These are phyloP conservation scores for Paragorgia papillata DNA, from an alignment of 92 coral and sea anemone genomes.

Conservation along the genomic window DNA sequence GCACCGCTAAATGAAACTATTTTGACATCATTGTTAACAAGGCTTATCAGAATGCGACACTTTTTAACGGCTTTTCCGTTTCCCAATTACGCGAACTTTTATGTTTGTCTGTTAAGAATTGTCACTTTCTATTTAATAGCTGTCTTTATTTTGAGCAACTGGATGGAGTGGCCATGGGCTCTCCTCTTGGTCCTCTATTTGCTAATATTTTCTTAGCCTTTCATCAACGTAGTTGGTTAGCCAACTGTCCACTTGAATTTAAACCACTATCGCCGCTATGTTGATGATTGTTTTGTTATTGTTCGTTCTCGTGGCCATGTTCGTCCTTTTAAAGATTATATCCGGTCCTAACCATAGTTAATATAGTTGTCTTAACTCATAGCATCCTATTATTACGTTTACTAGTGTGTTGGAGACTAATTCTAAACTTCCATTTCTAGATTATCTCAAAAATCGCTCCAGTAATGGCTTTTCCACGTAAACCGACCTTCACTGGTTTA, in stretches of 20 bases:
- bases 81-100: background rate
- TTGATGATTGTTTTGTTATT: constrained; percentile 4
- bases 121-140: constrained; percentile 13
- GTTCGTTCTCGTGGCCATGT: background rate
- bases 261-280: background rate
- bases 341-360: too few species aligned
- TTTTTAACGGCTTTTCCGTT: constrained; percentile 1
- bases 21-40: constrained; percentile 13
- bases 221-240: background rate
- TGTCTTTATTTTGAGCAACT: background rate
- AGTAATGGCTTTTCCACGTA: constrained; percentile 1
- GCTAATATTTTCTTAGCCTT: constrained; percentile 1
- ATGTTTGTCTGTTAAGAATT: background rate
- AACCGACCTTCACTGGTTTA: constrained; percentile 8
- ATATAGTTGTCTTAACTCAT: background rate
- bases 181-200: constrained; percentile 6
- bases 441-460: background rate
- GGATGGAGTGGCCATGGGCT: constrained; percentile 38
- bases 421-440: background rate
- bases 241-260: constrained; percentile 2
- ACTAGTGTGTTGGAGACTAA: background rate
- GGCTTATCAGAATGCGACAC: background rate
- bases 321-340: background rate
- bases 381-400: background rate
- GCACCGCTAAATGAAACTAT: too few species aligned